phyloP scores from a whole-genome alignment of 2,113 vertebrate species.

The Hippocampus abdominalis region DNA sequence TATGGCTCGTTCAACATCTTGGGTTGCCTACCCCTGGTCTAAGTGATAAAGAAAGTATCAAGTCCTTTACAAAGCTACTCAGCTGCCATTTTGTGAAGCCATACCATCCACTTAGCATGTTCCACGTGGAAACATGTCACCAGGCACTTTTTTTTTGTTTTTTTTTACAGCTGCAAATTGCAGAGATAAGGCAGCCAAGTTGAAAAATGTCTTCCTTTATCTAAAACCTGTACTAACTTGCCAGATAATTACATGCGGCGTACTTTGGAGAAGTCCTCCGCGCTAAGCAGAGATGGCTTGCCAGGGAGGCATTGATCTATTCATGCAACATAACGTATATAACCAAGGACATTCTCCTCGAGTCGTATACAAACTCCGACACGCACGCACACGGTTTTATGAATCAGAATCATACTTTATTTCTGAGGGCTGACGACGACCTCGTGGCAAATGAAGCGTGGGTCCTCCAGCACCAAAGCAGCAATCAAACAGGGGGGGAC shows the following conservation, averaged over 20 bases:
- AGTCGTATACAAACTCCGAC: not conserved
- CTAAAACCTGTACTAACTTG: slow-evolving; percentile 53
- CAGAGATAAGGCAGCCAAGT: slow-evolving; percentile 30
- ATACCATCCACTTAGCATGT: not conserved
- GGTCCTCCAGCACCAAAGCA: slow-evolving; percentile 67
- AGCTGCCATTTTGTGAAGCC: slow-evolving; percentile 4
- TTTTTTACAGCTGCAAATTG: slow-evolving; percentile 32
- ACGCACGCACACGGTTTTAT: slow-evolving; percentile 27
- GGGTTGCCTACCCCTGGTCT: too few relatives aligned
- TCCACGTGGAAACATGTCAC: slow-evolving; percentile 7
- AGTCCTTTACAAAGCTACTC: not conserved
- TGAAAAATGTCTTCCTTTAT: slow-evolving; percentile 45
- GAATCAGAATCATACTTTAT: slow-evolving; percentile 64
- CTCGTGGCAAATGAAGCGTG: slow-evolving; percentile 77
- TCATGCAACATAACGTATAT: slow-evolving; percentile 52
- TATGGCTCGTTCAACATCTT: too few relatives aligned
- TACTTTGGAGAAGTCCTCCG: slow-evolving; percentile 55
- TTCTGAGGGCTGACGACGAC: slow-evolving; percentile 71
- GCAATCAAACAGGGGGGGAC: slow-evolving; percentile 63
- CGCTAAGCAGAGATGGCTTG: slow-evolving; percentile 66
- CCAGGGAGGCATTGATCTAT: slow-evolving; percentile 66
- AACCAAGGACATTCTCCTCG: slow-evolving; percentile 55
- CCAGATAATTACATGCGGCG: slow-evolving; percentile 54
- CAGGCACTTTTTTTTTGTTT: not conserved
- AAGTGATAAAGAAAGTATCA: too few relatives aligned